Percentiles rank a stretch among this genome's conserved stretches.
These are phyloP conservation scores for Autographa gamma DNA, from an alignment of 2,888 invertebrate species.

Conservation along the genomic window DNA sequence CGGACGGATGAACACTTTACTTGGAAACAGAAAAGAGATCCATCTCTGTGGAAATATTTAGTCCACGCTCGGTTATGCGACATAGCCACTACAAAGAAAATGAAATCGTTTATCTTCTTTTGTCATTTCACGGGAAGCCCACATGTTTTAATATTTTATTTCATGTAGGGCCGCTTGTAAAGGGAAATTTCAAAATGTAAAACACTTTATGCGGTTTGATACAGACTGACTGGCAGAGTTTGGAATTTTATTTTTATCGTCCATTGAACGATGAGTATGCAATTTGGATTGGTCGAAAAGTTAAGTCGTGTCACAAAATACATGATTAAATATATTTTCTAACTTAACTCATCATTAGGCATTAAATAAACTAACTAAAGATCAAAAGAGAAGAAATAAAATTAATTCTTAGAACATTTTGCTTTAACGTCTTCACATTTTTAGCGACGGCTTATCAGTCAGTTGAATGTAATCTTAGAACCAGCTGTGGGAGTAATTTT, in stretches of 20 bases:
- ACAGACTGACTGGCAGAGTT: conserved; percentile 44
- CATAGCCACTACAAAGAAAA: conserved; percentile 55
- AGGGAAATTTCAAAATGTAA: conserved; percentile 53
- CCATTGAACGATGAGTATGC: conserved; percentile 17
- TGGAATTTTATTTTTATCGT: conserved; percentile 43
- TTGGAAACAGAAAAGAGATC: conserved; percentile 35
- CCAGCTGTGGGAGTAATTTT: conserved; percentile 72
- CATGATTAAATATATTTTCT: too few relatives aligned
- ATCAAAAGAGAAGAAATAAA: neutral
- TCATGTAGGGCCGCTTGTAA: conserved; percentile 50
- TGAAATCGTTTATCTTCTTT: conserved; percentile 60
- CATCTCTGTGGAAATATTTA: conserved; percentile 49
- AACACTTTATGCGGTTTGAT: conserved; percentile 50
- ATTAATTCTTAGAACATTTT: neutral
- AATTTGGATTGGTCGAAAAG: conserved; percentile 28
- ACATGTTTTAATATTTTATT: conserved; percentile 57
- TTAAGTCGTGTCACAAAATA: conserved; percentile 28
- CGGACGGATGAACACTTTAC: conserved; percentile 39
- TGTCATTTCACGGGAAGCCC: conserved; percentile 54
- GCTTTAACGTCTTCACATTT: neutral
- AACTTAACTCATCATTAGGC: too few relatives aligned
- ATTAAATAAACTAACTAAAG: too few relatives aligned
- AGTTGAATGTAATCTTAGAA: conserved; percentile 57
- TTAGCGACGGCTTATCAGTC: conserved; percentile 1
- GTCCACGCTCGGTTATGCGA: conserved; percentile 45